Evolutionary conservation across 2,888 invertebrate genomes (phyloP).

Genomic region (Trachelus troglodyta): DNA sequence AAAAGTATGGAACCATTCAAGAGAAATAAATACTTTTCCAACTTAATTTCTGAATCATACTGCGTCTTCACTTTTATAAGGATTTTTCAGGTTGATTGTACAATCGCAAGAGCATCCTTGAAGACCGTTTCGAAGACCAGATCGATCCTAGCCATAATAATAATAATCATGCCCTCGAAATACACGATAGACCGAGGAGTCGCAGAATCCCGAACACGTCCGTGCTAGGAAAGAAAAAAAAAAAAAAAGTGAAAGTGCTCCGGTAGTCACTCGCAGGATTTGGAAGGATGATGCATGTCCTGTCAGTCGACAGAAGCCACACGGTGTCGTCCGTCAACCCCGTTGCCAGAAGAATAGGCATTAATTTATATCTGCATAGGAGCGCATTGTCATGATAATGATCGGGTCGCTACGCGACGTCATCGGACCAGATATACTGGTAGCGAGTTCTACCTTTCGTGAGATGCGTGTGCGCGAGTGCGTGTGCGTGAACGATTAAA

Average conservation of each 20-base stretch:
- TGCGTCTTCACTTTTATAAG: neutral
- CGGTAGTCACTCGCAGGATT: neutral
- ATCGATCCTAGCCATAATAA: neutral
- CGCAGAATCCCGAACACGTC: neutral
- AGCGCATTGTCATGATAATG: conserved; percentile 63
- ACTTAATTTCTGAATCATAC: neutral
- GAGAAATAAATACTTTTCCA: neutral
- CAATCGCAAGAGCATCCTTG: neutral
- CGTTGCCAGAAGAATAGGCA: conserved; percentile 57
- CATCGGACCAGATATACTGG: conserved; percentile 46
- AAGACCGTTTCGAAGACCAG: too few species aligned
- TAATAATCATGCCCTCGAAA: neutral
- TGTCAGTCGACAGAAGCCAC: conserved; percentile 39
- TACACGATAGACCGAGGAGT: neutral
- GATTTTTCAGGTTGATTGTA: neutral
- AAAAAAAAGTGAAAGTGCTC: neutral
- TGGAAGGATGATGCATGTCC: conserved; percentile 43
- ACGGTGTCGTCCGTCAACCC: conserved; percentile 20
- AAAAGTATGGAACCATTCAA: neutral
- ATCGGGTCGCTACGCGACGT: conserved; percentile 30
- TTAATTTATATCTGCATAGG: conserved; percentile 65
- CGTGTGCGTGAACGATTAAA: conserved; percentile 54
- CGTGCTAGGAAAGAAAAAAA: neutral
- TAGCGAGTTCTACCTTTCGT: conserved; percentile 23
- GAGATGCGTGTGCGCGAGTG: conserved; percentile 17